These are phyloP conservation scores for Numenius arquata DNA, from an alignment of 2,113 vertebrate genomes.

Conservation along the genomic window DNA sequence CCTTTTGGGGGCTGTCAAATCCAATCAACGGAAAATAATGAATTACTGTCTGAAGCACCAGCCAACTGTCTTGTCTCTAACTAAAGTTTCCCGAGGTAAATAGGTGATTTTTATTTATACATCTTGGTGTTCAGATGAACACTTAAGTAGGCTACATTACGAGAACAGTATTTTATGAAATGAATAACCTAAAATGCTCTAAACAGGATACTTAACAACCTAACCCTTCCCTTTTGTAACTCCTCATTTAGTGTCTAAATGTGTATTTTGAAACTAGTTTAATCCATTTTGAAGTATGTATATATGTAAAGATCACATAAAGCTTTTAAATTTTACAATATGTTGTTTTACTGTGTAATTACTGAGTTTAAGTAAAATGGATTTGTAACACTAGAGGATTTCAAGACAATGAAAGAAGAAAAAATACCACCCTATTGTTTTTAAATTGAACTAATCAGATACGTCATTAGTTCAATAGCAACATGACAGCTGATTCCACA, in stretches of 20 bases:
- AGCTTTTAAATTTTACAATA: neutral
- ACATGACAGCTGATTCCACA: neutral
- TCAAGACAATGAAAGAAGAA: neutral
- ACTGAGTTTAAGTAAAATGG: neutral
- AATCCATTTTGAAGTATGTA: neutral
- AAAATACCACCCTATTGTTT: neutral
- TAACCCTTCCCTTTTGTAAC: neutral
- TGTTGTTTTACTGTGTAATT: neutral
- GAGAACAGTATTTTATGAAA: neutral
- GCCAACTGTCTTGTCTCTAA: neutral
- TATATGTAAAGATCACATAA: neutral
- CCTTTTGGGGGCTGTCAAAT: conserved; percentile 5
- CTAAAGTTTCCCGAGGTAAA: neutral
- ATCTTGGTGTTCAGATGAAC: neutral
- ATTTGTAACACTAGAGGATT: neutral
- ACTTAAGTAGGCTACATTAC: neutral
- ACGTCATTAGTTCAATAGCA: neutral
- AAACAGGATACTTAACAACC: neutral
- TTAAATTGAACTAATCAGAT: neutral
- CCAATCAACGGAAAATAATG: neutral
- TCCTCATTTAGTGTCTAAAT: neutral
- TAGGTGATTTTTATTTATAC: neutral
- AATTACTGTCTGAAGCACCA: neutral
- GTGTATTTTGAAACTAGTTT: neutral
- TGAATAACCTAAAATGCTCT: neutral